Percentiles rank a stretch among this genome's conserved stretches.
These are phyloP conservation scores for Tupaia tana DNA, from an alignment of 2,113 vertebrate species.

Conservation along the genomic window DNA sequence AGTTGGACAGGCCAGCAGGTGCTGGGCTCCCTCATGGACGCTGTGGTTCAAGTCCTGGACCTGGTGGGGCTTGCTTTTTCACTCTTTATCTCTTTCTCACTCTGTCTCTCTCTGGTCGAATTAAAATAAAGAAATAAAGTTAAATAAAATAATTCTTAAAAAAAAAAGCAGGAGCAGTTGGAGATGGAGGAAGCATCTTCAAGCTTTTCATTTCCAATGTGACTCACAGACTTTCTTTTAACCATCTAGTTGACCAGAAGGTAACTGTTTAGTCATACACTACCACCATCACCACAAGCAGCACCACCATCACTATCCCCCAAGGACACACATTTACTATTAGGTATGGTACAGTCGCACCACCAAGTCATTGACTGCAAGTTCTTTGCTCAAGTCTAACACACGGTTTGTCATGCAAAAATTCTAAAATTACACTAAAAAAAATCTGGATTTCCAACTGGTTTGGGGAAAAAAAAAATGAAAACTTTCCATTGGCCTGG, in stretches of 20 bases:
- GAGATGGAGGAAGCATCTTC: neutral
- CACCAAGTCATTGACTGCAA: neutral
- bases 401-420: neutral
- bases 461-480: neutral
- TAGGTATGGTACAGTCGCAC: neutral
- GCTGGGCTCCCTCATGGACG: too few species aligned
- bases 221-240: neutral
- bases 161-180: too few species aligned
- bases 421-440: neutral
- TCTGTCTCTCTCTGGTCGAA: too few species aligned
- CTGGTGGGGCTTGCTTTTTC: too few species aligned
- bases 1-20: too few species aligned
- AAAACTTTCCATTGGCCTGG: neutral
- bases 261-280: neutral
- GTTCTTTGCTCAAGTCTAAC: neutral
- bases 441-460: neutral
- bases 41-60: too few species aligned
- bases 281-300: neutral
- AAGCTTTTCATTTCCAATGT: neutral
- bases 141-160: too few species aligned
- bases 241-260: neutral
- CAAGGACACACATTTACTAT: neutral
- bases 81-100: too few species aligned
- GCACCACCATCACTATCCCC: neutral
- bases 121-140: too few species aligned